phyloP scores from a whole-genome alignment of 2,888 invertebrate species.

The Ichneumoninae sp. region DNA sequence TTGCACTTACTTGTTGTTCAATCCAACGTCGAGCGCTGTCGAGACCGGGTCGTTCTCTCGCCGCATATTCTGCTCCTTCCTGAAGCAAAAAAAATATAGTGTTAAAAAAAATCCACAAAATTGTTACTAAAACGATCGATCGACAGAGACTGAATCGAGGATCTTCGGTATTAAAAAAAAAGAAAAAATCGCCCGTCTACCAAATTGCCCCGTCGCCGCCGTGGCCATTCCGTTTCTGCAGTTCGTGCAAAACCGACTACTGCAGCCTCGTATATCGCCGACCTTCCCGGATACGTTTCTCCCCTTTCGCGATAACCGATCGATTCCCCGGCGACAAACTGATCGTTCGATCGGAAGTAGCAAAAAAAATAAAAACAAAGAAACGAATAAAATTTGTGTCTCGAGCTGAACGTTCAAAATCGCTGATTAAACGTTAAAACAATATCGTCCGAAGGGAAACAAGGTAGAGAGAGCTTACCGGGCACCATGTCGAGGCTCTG shows the following conservation, averaged over 20 bases:
- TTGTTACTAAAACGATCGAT: neutral
- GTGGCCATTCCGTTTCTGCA: slow-evolving; percentile 59
- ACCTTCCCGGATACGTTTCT: neutral
- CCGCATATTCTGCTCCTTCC: slow-evolving; percentile 77
- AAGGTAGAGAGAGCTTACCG: slow-evolving; percentile 76
- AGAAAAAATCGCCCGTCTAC: slow-evolving; percentile 36
- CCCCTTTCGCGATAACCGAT: slow-evolving; percentile 15
- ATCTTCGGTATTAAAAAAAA: neutral
- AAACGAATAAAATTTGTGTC: neutral
- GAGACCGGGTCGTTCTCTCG: slow-evolving; percentile 79
- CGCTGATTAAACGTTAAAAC: neutral
- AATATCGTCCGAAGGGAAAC: slow-evolving; percentile 32
- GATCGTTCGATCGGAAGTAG: neutral
- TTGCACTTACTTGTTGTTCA: slow-evolving; percentile 81
- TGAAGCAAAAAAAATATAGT: slow-evolving; percentile 62
- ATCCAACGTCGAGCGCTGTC: slow-evolving; percentile 76
- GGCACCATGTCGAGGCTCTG: slow-evolving; percentile 80
- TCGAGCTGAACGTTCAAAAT: neutral
- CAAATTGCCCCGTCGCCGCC: slow-evolving; percentile 14
- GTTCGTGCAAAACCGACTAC: slow-evolving; percentile 36
- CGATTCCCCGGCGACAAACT: slow-evolving; percentile 6
- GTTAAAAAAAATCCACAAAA: neutral
- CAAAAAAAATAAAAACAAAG: neutral
- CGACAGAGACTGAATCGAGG: neutral
- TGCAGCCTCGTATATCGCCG: slow-evolving; percentile 41